Conservation (phyloP, 1,140 invertebrate genomes). For the Drosophila ananassae region DNA sequence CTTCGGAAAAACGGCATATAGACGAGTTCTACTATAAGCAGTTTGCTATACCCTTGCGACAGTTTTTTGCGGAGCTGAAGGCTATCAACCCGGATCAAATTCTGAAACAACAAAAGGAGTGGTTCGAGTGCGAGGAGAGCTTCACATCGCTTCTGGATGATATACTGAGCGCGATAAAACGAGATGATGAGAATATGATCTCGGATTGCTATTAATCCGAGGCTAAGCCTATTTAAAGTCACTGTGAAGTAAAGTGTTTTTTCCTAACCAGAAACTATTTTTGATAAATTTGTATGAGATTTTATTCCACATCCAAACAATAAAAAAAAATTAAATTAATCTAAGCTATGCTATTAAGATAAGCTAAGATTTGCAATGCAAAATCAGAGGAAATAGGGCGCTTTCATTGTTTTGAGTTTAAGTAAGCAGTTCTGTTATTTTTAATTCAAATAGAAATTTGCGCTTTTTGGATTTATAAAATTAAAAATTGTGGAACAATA, state of each 20-base stretch:
- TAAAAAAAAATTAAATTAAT: conserved; percentile 6
- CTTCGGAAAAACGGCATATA: conserved; percentile 54
- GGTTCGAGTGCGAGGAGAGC: conserved; percentile 86
- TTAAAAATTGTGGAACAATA: too few relatives aligned
- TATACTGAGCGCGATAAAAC: conserved; percentile 86
- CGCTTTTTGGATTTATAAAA: too few relatives aligned
- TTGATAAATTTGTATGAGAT: conserved; percentile 43
- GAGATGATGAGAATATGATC: conserved; percentile 85
- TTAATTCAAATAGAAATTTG: too few relatives aligned
- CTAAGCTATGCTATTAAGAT: neutral
- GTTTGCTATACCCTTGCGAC: conserved; percentile 84
- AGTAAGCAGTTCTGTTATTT: too few relatives aligned
- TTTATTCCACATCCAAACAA: conserved; percentile 17
- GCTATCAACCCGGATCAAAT: conserved; percentile 85
- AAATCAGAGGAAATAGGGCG: neutral
- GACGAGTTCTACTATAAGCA: conserved; percentile 83
- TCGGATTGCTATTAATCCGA: conserved; percentile 88
- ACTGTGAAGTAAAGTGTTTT: conserved; percentile 39
- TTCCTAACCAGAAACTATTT: conserved; percentile 32
- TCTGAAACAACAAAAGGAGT: conserved; percentile 85
- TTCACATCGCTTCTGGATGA: conserved; percentile 88
- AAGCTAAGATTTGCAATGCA: neutral
- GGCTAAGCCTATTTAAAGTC: conserved; percentile 10
- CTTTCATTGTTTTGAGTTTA: neutral
- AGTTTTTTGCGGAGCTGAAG: conserved; percentile 86